Conservation (phyloP, 2,797 vertebrate species). For the Poecilia velifera region DNA sequence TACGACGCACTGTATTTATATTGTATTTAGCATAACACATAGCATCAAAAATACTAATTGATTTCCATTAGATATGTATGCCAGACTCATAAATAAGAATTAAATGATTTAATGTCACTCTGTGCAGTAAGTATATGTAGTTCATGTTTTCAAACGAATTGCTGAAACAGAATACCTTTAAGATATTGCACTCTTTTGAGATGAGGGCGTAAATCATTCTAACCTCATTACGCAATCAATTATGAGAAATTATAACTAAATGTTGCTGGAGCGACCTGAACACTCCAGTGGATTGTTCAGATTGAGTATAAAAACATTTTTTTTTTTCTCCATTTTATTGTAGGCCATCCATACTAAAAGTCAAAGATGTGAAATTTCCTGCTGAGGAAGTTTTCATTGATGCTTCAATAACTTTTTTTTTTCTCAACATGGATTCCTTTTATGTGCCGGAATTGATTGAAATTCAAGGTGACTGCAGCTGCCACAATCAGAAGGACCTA, state of each 20-base stretch:
- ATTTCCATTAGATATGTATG: too few relatives aligned
- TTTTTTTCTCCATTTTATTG: background rate
- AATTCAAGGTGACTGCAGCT: conserved; percentile 30
- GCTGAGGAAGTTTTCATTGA: conserved; percentile 2
- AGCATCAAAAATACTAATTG: background rate
- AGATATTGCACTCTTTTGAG: background rate
- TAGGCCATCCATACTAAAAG: background rate
- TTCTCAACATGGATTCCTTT: background rate
- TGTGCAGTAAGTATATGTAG: background rate
- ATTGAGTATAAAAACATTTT: background rate
- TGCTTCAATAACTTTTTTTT: conserved; percentile 16
- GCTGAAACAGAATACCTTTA: background rate
- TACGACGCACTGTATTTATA: background rate
- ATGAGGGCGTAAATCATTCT: background rate
- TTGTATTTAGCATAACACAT: background rate
- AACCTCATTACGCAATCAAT: background rate
- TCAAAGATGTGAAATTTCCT: conserved; percentile 7
- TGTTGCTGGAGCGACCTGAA: background rate
- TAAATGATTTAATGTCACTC: background rate
- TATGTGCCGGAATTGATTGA: conserved; percentile 8
- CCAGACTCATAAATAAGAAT: background rate
- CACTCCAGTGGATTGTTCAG: background rate
- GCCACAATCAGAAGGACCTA: conserved; percentile 4
- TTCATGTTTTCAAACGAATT: background rate
- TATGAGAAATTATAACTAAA: background rate